Percentiles rank a stretch among this genome's conserved stretches.
Evolutionary conservation across 2,113 vertebrate species (phyloP).

Genomic region (Procavia capensis): DNA sequence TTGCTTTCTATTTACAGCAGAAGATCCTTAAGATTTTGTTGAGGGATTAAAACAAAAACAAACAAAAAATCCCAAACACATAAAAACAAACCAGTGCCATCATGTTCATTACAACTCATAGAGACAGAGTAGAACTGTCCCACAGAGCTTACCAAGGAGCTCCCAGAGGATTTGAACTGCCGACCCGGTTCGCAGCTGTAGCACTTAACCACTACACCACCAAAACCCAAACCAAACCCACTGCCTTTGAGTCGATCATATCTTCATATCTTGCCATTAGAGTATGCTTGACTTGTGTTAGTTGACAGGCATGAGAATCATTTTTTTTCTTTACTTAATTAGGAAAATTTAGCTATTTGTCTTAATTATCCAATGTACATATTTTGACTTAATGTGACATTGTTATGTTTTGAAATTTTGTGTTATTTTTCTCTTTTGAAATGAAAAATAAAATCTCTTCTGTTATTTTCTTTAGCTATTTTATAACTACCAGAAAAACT

Average conservation of each 20-base stretch:
- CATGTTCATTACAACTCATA: too few relatives aligned
- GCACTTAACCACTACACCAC: too few relatives aligned
- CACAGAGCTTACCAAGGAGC: too few relatives aligned
- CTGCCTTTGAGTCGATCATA: too few relatives aligned
- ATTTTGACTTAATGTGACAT: neutral
- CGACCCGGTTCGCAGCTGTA: too few relatives aligned
- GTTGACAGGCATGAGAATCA: neutral
- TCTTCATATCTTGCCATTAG: neutral
- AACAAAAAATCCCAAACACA: too few relatives aligned
- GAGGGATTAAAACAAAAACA: too few relatives aligned
- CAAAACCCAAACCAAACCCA: too few relatives aligned
- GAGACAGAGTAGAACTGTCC: too few relatives aligned
- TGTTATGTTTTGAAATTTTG: neutral
- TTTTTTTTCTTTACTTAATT: neutral
- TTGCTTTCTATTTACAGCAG: neutral
- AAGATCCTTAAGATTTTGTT: neutral
- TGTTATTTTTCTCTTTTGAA: neutral
- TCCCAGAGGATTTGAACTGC: too few relatives aligned
- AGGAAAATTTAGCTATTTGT: neutral
- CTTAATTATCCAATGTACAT: neutral
- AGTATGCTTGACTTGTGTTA: slow-evolving; percentile 4
- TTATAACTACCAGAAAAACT: neutral
- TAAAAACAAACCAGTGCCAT: too few relatives aligned
- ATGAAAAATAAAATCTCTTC: neutral
- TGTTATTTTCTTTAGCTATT: neutral